Base-by-base conservation (phyloP, 2,113 vertebrate genomes). In the Misgurnus mizolepis region DNA sequence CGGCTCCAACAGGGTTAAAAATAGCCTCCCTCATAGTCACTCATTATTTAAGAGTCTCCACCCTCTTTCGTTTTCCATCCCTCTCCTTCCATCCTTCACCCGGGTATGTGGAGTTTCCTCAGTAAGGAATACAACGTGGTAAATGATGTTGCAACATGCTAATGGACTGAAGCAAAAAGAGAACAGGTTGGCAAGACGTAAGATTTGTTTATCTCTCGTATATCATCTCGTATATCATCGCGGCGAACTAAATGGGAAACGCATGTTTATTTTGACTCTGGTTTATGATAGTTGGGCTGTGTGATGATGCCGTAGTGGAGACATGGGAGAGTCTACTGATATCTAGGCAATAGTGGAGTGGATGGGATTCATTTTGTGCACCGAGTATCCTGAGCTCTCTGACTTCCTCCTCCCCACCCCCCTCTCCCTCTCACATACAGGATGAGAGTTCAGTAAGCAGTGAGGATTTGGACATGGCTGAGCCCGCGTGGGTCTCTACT, bases 391-490 rank as follows among this genome's bases (percentile, higher is more conserved):
- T 58, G 53, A 55, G 27, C 66, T 73, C 41, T 49, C n/a, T 68
- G 58, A 10, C 53, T 74, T 49, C 64, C 6, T 27, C 62, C 75
- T 62, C 64, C 78, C 53, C 34, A 58, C 40, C 76, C 65, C 34
- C 78, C 18, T 5, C 12, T 47, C 40, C 34, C 56, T 82, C 75
- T 86, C 45, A 76, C 45, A 80, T 82, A 50, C 89, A 99, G 97
- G 97, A 99, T 96, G 97, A 98, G 91, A 97, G 95, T 1, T 97
- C 96, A 82, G 94, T 98, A 92, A 98, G 96, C 94, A 97, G 96
- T 22, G 96, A 98, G 92, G 95, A 98, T 88, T 95, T 96, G 95
- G 96, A 98, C 88, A 95, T 94, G 92, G 94, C 93, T 11, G 97
- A 99, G 91, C 92, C 96, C 91, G 93, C 95, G 91, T 99, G 98